Evolutionary conservation across 2,888 invertebrate species (phyloP), one percentile per base, ranked within the genome.

Genomic region (Lacanobia oleracea): DNA sequence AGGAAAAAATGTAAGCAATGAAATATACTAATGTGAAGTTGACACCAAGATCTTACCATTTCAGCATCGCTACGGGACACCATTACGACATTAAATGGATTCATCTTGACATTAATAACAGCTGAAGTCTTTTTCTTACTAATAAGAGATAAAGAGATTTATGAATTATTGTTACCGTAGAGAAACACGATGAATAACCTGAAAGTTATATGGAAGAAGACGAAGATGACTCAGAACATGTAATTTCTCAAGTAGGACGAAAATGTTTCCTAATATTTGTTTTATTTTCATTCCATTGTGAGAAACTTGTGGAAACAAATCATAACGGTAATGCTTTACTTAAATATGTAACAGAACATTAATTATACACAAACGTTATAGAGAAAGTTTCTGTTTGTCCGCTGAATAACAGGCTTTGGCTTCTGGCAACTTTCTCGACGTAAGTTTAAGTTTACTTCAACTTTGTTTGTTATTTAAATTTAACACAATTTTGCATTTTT

Each of bases 331-430:
- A 65, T 33, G 16, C 43, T 71, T 61, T 51, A 62, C 67, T 63
- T 79, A 67, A 73, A 82, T 79, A 79, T 82, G 74, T 63, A 82
- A 68, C 64, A 82, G 73, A 53, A 68, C 68, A 79, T 82, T 60
- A 66, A 83, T 82, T 79, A 79, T 63, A 69, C 68, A 66, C 59
- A 66, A 60, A 67, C 60, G 43, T 66, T 65, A 72, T 59, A 79
- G 74, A 83, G 79, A 79, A 80, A 80, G 83, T 82, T 23, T 79
- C 48, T 53, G 79, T 79, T 73, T 79, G 74, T 56, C 62, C 56
- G 48, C 61, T 57, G 59, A 78, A 68, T 68, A 56, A 67, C 62
- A 62, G 64, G 72, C 79, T 62, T 67, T 51, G 53, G 64, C 57
- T 66, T 67, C 66, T 59, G 63, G 43, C 27, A 54, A 83, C 83